phyloP scores from a whole-genome alignment of 2,888 invertebrate genomes.

The Pedicia rivosa region DNA sequence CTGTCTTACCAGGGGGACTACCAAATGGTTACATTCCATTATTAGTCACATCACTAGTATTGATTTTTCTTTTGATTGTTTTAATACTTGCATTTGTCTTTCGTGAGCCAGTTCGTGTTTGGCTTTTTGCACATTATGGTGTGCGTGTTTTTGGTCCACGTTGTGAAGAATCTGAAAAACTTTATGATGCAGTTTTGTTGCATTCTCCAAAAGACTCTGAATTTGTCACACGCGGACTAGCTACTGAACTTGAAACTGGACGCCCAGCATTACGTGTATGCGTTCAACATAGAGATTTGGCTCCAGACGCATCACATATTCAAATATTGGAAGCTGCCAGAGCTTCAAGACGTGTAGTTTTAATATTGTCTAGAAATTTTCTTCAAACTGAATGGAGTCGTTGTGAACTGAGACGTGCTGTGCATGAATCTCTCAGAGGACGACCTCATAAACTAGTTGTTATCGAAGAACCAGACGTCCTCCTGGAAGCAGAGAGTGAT shows the following conservation, averaged over 20 bases:
- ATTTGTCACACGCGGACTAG: constrained; percentile 69
- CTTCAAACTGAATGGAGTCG: constrained; percentile 88
- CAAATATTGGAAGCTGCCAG: constrained; percentile 70
- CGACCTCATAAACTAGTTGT: constrained; percentile 77
- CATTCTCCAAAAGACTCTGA: constrained; percentile 88
- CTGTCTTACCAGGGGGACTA: constrained; percentile 66
- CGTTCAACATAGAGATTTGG: constrained; percentile 74
- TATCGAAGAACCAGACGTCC: constrained; percentile 69
- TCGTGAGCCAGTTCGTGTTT: constrained; percentile 68
- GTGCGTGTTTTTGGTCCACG: constrained; percentile 61
- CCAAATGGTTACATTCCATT: constrained; percentile 68
- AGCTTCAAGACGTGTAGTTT: constrained; percentile 70
- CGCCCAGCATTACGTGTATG: constrained; percentile 61
- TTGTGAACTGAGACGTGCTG: constrained; percentile 75
- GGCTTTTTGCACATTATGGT: constrained; percentile 77
- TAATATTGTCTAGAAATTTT: constrained; percentile 79
- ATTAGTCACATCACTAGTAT: constrained; percentile 62
- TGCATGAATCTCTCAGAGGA: constrained; percentile 77
- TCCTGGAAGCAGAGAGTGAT: constrained; percentile 72
- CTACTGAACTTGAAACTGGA: constrained; percentile 72
- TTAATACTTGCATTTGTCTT: constrained; percentile 68
- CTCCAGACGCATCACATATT: constrained; percentile 44
- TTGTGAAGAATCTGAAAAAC: constrained; percentile 66
- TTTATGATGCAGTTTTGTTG: constrained; percentile 84
- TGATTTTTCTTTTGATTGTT: constrained; percentile 57